Base-by-base conservation (phyloP, 2,888 invertebrate species). In the Chydorus sphaericus region DNA sequence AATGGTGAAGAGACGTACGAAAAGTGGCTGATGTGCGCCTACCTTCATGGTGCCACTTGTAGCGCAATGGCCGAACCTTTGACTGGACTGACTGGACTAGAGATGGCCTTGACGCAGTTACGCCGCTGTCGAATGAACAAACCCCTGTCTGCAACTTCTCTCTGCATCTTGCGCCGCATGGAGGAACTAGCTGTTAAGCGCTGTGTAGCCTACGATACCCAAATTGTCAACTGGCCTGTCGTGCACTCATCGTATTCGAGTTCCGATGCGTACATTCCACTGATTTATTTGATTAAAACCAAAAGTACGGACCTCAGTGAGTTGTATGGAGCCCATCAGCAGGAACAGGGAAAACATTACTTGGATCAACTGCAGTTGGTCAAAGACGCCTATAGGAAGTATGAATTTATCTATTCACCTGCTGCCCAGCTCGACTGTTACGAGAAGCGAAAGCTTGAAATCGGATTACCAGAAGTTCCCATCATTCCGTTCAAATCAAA, bases 21-120 rank as follows among this genome's bases (percentile, higher is more conserved):
- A 1, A 14, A 31, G 10, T 52, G 52, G 52, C 18, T 52, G 33
- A 33, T 33, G 5, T 33, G 31, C n/a, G 52, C 36, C 8, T 30
- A 30, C 36, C 20, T 52, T 16, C 52, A 52, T 31, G 52, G 33
- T 18, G 33, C 16, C n/a, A 52, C 52, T 16, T 31, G 33, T 8
- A 18, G 31, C 3, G 52, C 36, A 7, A 2, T 52, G 33, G n/a
- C 33, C 11, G 52, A 52, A 23, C 31, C 16, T 10, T 37, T 52
- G 18, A 52, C 52, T 1, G 52, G 52, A 16, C 31, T 52, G 20
- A 52, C 52, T 10, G 52, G 52, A 23, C 23, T 52, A 31, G 52
- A 52, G 18, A 52, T 52, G 52, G 52, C 52, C 4, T 11, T 52
- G 20, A 18, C 26, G 14, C 52, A 52, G 36, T 20, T 33, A 10